Evolutionary conservation across 2,113 vertebrate genomes (phyloP).

Genomic region (Arothron firmamentum): DNA sequence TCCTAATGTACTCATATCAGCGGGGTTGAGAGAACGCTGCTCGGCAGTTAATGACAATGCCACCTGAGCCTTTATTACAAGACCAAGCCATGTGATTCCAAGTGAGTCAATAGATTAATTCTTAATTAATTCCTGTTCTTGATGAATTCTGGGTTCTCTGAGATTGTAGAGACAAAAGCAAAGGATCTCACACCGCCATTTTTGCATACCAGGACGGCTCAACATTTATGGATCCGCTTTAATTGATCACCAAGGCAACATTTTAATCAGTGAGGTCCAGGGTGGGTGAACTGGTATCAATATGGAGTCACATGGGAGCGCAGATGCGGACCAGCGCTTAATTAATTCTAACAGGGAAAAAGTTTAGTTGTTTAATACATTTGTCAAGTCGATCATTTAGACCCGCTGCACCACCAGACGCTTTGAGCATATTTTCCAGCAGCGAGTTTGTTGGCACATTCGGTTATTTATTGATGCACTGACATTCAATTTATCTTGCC

Average conservation of each 20-base stretch:
- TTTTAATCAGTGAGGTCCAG: slow-evolving; percentile 25
- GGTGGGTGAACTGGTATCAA: slow-evolving; percentile 23
- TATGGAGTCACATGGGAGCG: slow-evolving; percentile 30
- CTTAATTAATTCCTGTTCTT: too few species aligned
- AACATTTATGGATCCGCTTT: slow-evolving; percentile 10
- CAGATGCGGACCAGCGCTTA: slow-evolving; percentile 16
- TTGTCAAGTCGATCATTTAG: slow-evolving; percentile 40
- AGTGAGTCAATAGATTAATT: too few species aligned
- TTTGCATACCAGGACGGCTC: not conserved
- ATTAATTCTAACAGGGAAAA: slow-evolving; percentile 47
- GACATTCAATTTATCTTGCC: slow-evolving; percentile 19
- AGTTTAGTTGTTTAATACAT: slow-evolving; percentile 42
- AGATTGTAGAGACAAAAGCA: too few species aligned
- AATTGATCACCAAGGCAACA: slow-evolving; percentile 19
- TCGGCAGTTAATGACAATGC: too few species aligned
- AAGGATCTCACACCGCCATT: not conserved
- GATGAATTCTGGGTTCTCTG: too few species aligned
- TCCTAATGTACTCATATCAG: too few species aligned
- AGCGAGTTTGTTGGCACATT: slow-evolving; percentile 42
- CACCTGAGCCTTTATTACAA: too few species aligned
- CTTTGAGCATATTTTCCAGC: slow-evolving; percentile 3
- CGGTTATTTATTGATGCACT: slow-evolving; percentile 34
- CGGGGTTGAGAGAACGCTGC: too few species aligned
- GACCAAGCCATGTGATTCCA: too few species aligned
- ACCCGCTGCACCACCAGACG: slow-evolving; percentile 11